Conservation (phyloP, 2,888 invertebrate species). For the Corythucha ciliata region DNA sequence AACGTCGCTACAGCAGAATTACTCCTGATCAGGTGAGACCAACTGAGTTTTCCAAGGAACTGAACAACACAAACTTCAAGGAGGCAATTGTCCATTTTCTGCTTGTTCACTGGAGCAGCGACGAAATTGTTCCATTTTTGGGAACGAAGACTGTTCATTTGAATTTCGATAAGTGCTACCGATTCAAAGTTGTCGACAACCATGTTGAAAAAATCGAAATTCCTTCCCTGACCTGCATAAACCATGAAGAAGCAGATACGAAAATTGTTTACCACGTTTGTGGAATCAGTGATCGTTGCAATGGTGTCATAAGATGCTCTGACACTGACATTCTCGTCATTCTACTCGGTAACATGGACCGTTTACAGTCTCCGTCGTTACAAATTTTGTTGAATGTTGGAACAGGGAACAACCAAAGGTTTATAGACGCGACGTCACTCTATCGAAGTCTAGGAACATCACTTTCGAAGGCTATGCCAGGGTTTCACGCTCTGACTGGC, state of each 20-base stretch:
- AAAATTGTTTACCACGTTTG: slow-evolving; percentile 32
- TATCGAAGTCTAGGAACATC: not conserved
- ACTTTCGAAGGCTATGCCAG: slow-evolving; percentile 9
- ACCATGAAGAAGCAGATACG: slow-evolving; percentile 36
- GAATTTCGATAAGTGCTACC: no score
- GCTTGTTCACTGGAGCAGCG: slow-evolving; percentile 36
- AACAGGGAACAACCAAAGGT: slow-evolving; percentile 4
- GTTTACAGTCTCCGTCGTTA: no score
- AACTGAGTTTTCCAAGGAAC: slow-evolving; percentile 33
- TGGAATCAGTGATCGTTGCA: slow-evolving; percentile 27
- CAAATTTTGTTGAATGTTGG: slow-evolving; percentile 8
- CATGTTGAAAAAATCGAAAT: no score
- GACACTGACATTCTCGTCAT: slow-evolving; percentile 22
- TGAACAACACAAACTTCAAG: slow-evolving; percentile 36
- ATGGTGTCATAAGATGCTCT: slow-evolving; percentile 6
- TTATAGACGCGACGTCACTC: slow-evolving; percentile 6
- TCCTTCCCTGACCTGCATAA: no score
- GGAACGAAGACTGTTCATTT: no score
- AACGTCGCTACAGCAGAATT: slow-evolving; percentile 29
- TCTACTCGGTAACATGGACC: slow-evolving; percentile 15
- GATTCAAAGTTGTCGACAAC: no score
- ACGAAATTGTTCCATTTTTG: no score
- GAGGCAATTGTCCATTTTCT: slow-evolving; percentile 36
- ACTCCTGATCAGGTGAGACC: slow-evolving; percentile 35
- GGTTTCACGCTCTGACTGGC: slow-evolving; percentile 16